Evolutionary conservation across 2,888 invertebrate genomes (phyloP), one percentile per base, ranked within the genome.

Genomic region (Drosophila monieri): DNA sequence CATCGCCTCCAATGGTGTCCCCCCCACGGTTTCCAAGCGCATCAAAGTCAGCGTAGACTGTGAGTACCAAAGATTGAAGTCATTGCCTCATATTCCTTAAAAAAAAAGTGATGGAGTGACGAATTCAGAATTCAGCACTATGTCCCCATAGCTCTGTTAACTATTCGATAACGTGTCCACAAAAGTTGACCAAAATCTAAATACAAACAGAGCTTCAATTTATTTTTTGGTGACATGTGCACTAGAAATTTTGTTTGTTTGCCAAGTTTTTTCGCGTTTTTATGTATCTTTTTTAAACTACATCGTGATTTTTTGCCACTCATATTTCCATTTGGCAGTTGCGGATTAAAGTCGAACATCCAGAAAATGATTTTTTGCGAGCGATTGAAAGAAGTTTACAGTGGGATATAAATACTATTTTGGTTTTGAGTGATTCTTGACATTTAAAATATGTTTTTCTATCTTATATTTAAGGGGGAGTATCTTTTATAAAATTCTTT

Each of bases 1-100:
- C 92, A 97, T 97, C 81, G 97, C 98, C 55, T 90, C 91, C 64
- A 97, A 97, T 89, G 96, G 96, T n/a, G 96, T 97, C 32, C 97
- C 97, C 3, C 97, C 97, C 10, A 95, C 96, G 41, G 97, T 97
- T 78, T 97, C 97, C 91, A 97, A 97, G 92, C 94, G 96, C 90
- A 97, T 97, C 89, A 97, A 96, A 95, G 96, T 97, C 90, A 97
- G 96, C 93, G 97, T 97, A 61, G 97, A 97, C 92, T 97, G 97
- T 97, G 93, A 97, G 97, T 96, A 93, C 23, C 39, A 39, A 18
- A 30, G 25, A 14, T 32, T 21, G 53, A 41, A 44, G 9, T 32
- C 66, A 48, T 52, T 52, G 47, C 72, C 66, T 57, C 61, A 46
- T 41, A 15, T 18, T 18, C 14, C 8, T 15, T n/a, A n/a, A n/a